Percentiles rank a stretch among this genome's conserved stretches.
phyloP scores from a whole-genome alignment of 2,888 invertebrate species.

The Andrena camellia region DNA sequence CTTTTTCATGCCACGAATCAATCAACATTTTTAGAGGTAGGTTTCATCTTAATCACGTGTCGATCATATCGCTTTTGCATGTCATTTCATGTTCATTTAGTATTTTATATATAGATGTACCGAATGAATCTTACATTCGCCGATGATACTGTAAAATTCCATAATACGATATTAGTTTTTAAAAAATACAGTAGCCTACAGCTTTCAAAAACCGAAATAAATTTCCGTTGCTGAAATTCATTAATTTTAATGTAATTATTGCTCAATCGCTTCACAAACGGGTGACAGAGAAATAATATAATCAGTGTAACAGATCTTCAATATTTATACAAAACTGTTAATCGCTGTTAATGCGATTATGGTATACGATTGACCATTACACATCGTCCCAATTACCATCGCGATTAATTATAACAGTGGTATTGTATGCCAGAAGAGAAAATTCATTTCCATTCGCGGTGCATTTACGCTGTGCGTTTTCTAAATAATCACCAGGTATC shows the following conservation, averaged over 20 bases:
- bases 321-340: constrained; percentile 1
- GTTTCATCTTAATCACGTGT: not conserved
- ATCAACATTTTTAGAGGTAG: constrained; percentile 17
- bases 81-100: not conserved
- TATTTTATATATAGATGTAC: no score
- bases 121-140: no score
- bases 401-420: constrained; percentile 9
- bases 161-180: no score
- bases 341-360: not conserved
- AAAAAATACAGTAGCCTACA: no score
- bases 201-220: no score
- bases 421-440: constrained; percentile 29
- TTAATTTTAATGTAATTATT: not conserved
- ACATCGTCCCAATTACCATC: constrained; percentile 18
- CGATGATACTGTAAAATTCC: no score
- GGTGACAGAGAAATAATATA: not conserved
- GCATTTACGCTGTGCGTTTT: not conserved
- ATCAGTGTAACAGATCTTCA: not conserved
- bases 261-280: not conserved
- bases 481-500: constrained; percentile 6
- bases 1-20: constrained; percentile 23
- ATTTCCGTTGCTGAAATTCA: no score
- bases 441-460: constrained; percentile 47
- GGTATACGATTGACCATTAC: not conserved
- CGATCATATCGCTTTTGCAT: not conserved